phyloP scores from a whole-genome alignment of 2,113 vertebrate genomes.

The Ophiodon elongatus region DNA sequence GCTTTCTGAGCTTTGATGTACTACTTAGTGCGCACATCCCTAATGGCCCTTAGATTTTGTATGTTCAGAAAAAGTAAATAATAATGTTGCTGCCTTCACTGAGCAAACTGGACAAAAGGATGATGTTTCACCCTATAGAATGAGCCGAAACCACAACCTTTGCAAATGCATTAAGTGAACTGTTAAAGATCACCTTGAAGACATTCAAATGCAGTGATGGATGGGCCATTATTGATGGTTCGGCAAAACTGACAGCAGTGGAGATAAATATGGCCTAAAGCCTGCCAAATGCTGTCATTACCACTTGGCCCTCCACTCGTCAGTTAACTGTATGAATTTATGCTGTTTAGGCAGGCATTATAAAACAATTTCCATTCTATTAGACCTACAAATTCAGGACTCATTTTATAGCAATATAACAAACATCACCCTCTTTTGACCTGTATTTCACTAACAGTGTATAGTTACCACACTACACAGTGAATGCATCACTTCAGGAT shows the following conservation, averaged over 20 bases:
- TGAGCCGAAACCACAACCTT: slow-evolving; percentile 25
- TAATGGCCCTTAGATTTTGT: slow-evolving; percentile 53
- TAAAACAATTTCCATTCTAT: slow-evolving; percentile 68
- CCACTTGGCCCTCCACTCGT: slow-evolving; percentile 62
- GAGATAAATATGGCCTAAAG: slow-evolving; percentile 68
- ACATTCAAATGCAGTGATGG: slow-evolving; percentile 58
- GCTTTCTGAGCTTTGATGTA: slow-evolving; percentile 66
- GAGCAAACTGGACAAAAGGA: slow-evolving; percentile 8
- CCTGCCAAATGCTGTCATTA: slow-evolving; percentile 71
- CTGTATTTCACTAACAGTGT: neutral
- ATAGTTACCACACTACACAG: neutral
- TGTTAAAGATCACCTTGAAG: slow-evolving; percentile 70
- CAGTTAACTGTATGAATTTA: slow-evolving; percentile 66
- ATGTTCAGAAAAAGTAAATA: slow-evolving; percentile 40
- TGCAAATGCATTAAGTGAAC: slow-evolving; percentile 41
- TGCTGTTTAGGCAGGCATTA: slow-evolving; percentile 69
- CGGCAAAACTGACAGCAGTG: slow-evolving; percentile 55
- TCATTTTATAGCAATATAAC: slow-evolving; percentile 36
- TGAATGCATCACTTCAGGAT: neutral
- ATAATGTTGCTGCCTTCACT: slow-evolving; percentile 11
- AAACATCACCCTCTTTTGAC: slow-evolving; percentile 23
- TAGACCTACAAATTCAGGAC: slow-evolving; percentile 43
- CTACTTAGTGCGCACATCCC: slow-evolving; percentile 42
- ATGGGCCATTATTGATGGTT: slow-evolving; percentile 59
- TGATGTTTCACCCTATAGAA: slow-evolving; percentile 19